A percentile compares a stretch with the other conserved stretches of the same genome.
phyloP scores from a whole-genome alignment of 2,113 vertebrate species.

The Fulica atra region DNA sequence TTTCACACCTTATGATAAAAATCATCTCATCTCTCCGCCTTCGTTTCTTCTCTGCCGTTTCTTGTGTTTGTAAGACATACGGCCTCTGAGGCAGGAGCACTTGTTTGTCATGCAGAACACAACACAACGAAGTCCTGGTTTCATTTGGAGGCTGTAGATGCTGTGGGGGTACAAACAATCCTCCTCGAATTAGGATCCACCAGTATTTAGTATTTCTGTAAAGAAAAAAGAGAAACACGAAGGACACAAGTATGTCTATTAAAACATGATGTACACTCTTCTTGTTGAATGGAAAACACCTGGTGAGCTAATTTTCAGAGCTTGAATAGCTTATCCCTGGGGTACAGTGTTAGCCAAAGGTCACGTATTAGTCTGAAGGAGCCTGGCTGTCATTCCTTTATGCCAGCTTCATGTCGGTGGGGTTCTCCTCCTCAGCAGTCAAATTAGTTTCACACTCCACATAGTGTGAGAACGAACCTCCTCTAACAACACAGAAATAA shows the following conservation, averaged over 20 bases:
- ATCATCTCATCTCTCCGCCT: background rate
- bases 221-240: background rate
- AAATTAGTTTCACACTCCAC: background rate
- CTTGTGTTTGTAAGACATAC: background rate
- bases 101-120: background rate
- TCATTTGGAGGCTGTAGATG: background rate
- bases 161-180: background rate
- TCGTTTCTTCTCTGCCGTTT: background rate
- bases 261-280: background rate
- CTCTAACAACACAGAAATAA: background rate
- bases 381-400: background rate
- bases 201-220: background rate
- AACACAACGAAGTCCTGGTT: background rate
- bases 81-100: background rate
- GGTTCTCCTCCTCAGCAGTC: background rate
- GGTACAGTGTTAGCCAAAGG: background rate
- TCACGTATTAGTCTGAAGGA: background rate
- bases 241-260: background rate
- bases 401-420: background rate
- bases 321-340: background rate
- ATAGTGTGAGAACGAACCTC: background rate
- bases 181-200: background rate
- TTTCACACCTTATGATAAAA: background rate
- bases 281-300: background rate
- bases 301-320: background rate